phyloP scores from a whole-genome alignment of 1,140 invertebrate genomes.

The Hetaerina americana region DNA sequence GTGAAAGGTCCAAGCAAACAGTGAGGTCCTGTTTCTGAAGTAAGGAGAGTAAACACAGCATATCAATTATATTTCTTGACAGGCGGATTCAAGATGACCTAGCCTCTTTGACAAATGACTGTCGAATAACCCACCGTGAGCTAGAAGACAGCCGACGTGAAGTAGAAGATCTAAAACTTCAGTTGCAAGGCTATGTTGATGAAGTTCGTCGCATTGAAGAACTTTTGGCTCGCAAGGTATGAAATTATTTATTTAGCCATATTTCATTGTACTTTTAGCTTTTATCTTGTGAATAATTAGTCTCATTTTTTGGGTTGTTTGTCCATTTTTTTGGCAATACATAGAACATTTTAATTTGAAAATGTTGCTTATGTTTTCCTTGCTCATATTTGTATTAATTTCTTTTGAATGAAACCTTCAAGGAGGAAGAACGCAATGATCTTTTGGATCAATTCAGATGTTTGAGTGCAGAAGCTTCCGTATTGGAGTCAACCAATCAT shows the following conservation, averaged over 20 bases:
- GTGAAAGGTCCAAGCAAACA: no score
- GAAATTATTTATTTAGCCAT: no score
- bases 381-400: background rate
- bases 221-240: slow-evolving; percentile 48
- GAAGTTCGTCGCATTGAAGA: slow-evolving; percentile 57
- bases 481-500: slow-evolving; percentile 56
- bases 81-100: slow-evolving; percentile 50
- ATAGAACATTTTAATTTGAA: background rate
- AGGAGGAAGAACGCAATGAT: slow-evolving; percentile 55
- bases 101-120: slow-evolving; percentile 33
- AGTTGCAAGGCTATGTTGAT: slow-evolving; percentile 55
- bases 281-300: background rate
- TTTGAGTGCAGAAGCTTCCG: slow-evolving; percentile 51
- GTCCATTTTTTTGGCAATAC: slow-evolving; percentile 18
- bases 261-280: background rate
- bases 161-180: slow-evolving; percentile 49
- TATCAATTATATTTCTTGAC: slow-evolving; percentile 22
- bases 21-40: background rate
- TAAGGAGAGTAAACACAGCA: background rate
- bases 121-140: slow-evolving; percentile 37
- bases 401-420: slow-evolving; percentile 3
- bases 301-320: background rate
- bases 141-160: slow-evolving; percentile 45
- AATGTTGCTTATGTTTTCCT: background rate
- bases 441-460: slow-evolving; percentile 58